Evolutionary conservation across 37 sponge, comb jelly and placozoan genomes (phyloP), one percentile per base, ranked within the genome.

Genomic region (Geodia barretti): DNA sequence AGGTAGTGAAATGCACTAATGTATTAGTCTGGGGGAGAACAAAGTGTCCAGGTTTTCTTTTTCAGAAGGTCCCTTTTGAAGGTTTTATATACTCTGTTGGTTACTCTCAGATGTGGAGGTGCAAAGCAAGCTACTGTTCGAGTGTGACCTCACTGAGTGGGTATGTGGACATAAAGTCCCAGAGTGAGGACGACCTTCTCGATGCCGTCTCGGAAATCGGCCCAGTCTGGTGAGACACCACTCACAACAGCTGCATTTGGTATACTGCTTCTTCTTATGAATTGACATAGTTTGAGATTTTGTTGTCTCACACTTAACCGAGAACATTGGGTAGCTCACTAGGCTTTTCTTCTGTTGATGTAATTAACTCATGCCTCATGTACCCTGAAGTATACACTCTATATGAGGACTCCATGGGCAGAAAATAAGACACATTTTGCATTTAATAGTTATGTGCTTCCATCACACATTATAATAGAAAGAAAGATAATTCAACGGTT

Each of bases 161-260:
- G 28, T 91, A 84, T 40, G 54, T 28, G 21, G 86, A 94, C 62
- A 70, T 94, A 32, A 34, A 41, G 31, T 86, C 83, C 17, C 82
- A 73, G 24, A 80, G 82, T 88, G 95, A 95, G 39, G 64, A 59
- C 17, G 87, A 69, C 30, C 65, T 95, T 42, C 39, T 73, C 43
- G 62, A 62, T 62, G 92, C 95, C 1, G 76, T 84, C 0, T 86
- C 90, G 11, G 78, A 42, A 21, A 64, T 83, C 26, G 95, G 95
- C 73, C 93, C 95, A 58, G 76, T 95, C 60, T 79, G 87, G 87
- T 87, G 42, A 25, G 59, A 17, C 30, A 66, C 26, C 4, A 38
- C 41, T 65, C 8, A 24, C 26, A 65, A 26, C 67, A 25, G 7
- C 19, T 59, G 60, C 11, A 21, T 59, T 59, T 21, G 19, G 60